These are phyloP conservation scores for Neoseiulus cucumeris DNA, from an alignment of 1,140 invertebrate genomes.

Conservation along the genomic window DNA sequence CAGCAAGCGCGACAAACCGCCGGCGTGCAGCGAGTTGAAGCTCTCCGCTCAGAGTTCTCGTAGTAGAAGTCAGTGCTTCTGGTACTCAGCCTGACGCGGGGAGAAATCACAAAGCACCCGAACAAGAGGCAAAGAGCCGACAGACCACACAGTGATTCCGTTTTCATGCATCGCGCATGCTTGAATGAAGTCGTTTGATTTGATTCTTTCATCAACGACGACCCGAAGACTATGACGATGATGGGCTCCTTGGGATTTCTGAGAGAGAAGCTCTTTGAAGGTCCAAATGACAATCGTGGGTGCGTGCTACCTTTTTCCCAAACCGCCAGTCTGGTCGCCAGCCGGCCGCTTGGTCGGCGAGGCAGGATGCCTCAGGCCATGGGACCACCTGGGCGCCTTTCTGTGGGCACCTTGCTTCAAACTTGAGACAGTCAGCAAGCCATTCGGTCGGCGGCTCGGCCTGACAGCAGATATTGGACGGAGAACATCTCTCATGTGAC, in stretches of 20 bases:
- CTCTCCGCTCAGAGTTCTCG: too few relatives aligned
- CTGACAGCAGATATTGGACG: neutral
- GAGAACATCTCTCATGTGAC: neutral
- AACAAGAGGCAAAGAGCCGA: too few relatives aligned
- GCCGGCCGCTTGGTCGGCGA: neutral
- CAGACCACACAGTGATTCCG: too few relatives aligned
- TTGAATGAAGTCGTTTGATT: too few relatives aligned
- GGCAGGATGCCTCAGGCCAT: neutral
- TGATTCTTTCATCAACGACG: neutral
- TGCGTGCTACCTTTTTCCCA: neutral
- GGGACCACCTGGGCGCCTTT: neutral
- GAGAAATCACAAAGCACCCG: too few relatives aligned
- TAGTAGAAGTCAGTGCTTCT: too few relatives aligned
- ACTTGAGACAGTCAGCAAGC: neutral
- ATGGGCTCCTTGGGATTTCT: neutral
- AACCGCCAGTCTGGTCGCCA: neutral
- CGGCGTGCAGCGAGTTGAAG: too few relatives aligned
- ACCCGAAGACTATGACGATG: neutral
- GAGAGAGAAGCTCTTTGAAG: neutral
- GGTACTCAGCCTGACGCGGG: too few relatives aligned
- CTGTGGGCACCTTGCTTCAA: neutral
- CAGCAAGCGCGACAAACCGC: too few relatives aligned
- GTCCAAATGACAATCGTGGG: constrained; percentile 8
- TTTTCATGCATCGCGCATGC: too few relatives aligned
- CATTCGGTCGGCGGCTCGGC: neutral